These are phyloP conservation scores for Panurus biarmicus DNA, from an alignment of 2,113 vertebrate species.

Conservation along the genomic window DNA sequence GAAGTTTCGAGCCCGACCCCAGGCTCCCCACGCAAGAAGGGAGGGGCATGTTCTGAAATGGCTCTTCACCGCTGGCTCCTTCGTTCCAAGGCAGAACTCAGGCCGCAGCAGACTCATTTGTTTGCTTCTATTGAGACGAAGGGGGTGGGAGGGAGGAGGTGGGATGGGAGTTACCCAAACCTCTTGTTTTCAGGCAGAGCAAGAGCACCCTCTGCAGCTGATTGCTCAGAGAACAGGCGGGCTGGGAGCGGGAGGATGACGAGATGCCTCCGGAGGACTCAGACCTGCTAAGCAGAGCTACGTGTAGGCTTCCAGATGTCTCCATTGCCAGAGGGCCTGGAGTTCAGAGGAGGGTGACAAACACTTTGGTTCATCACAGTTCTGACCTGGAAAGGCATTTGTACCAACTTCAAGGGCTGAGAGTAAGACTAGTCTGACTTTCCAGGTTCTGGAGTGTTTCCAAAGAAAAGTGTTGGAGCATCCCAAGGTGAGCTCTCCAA, in stretches of 20 bases:
- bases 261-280: background rate
- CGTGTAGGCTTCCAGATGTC: background rate
- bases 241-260: background rate
- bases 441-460: background rate
- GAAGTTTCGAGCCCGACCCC: background rate
- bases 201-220: constrained; percentile 69
- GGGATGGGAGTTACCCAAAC: background rate
- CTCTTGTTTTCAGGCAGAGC: constrained; percentile 5
- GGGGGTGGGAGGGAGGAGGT: background rate
- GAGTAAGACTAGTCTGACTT: background rate
- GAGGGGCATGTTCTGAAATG: background rate
- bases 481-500: background rate
- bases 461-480: background rate
- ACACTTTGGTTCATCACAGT: background rate
- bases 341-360: background rate
- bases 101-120: background rate
- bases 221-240: background rate
- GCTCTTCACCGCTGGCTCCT: background rate
- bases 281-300: background rate
- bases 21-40: background rate
- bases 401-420: background rate
- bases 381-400: background rate
- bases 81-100: background rate
- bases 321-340: background rate
- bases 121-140: background rate